Percentiles rank a stretch among this genome's conserved stretches.
Evolutionary conservation across 2,888 invertebrate species (phyloP).

Genomic region (Phorcus lineatus): DNA sequence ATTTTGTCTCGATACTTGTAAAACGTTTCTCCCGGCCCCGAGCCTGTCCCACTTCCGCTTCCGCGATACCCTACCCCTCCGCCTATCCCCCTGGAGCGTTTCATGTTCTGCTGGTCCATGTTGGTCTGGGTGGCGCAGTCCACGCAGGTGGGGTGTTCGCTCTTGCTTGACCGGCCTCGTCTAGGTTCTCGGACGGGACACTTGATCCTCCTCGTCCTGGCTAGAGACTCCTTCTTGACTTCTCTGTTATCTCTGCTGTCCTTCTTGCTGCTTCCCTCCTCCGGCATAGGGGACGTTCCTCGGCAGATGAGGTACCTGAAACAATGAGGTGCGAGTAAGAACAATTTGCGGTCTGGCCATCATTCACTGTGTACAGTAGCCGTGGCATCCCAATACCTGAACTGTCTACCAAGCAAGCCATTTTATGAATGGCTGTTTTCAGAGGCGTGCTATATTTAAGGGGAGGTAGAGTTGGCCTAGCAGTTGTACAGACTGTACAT

Average conservation of each 20-base stretch:
- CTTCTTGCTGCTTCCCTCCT: constrained; percentile 50
- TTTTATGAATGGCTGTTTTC: too few species aligned
- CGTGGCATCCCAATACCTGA: too few species aligned
- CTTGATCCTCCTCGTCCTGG: constrained; percentile 62
- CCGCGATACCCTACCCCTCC: constrained; percentile 25
- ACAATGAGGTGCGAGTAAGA: background rate
- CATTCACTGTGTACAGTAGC: too few species aligned
- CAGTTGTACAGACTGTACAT: too few species aligned
- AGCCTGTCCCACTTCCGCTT: constrained; percentile 38
- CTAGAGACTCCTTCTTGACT: constrained; percentile 53
- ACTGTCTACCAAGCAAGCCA: too few species aligned
- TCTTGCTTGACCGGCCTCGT: constrained; percentile 39
- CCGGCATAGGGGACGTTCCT: constrained; percentile 70
- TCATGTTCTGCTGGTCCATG: constrained; percentile 47
- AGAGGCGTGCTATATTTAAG: too few species aligned
- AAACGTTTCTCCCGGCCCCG: constrained; percentile 51
- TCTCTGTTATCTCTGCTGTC: constrained; percentile 46
- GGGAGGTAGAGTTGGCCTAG: too few species aligned
- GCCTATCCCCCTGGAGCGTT: constrained; percentile 26
- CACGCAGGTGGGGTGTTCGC: constrained; percentile 44
- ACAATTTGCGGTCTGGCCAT: too few species aligned
- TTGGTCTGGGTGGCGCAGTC: constrained; percentile 64
- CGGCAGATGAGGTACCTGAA: constrained; percentile 64
- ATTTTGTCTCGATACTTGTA: constrained; percentile 62
- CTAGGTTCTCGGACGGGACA: constrained; percentile 48